Base-by-base conservation (phyloP, 2,888 invertebrate genomes). In the Pachydiplax longipennis region DNA sequence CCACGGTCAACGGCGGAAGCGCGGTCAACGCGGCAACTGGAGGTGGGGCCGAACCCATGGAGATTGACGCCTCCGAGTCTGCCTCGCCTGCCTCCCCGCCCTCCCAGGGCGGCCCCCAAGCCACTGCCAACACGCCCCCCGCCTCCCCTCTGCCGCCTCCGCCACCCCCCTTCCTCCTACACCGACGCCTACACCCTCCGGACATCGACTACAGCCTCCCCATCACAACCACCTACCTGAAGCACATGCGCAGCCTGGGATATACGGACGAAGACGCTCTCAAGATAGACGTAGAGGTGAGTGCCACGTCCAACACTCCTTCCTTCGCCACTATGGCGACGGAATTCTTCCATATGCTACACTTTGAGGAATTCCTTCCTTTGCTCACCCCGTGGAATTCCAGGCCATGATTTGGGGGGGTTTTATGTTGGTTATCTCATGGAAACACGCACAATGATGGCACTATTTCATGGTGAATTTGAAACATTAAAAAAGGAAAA, bases 191-290 rank as follows among this genome's bases (percentile, higher is more conserved):
- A 81, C 94, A 95, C 31, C 92, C 92, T 91, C 91, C 91, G 80
- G 91, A 91, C 92, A 96, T 97, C 92, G 97, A 97, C 94, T 97
- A 97, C 95, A 97, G 97, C 93, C 96, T 98, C 93, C 98, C 98
- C 83, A 98, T 98, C 92, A 98, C 98, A 87, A 98, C 98, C 90
- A 97, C 98, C 61, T 98, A 98, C 94, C 95, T 98, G 94, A 97
- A 97, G 93, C 96, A 97, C 93, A 97, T 97, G 95, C 95, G 97
- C 93, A 97, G 95, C 93, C 95, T 97, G 94, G 96, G 96, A 91
- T 94, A 96, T 92, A 94, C 95, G 93, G 95, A 96, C 93, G 95
- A 95, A 93, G 95, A 96, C 93, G 95, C 96, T 12, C 93, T 95
- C 92, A 95, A 95, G 92, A 94, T 96, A 92, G 95, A 96, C 92